Percentiles rank a stretch among this genome's conserved stretches.
Evolutionary conservation across 2,113 vertebrate genomes (phyloP).

Genomic region (Benitochromis conjunctus): DNA sequence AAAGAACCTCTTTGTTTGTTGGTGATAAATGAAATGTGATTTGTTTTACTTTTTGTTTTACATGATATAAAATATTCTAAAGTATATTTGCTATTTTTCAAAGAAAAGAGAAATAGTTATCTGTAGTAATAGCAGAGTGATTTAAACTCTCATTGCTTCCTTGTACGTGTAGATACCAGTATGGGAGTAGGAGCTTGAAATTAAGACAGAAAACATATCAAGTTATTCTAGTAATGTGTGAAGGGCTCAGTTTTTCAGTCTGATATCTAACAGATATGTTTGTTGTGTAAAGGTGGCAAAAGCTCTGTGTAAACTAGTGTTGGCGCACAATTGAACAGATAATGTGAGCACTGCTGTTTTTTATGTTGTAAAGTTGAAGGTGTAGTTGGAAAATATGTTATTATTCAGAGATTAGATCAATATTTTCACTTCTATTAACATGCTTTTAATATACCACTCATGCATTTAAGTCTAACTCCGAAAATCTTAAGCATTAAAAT

Average conservation of each 20-base stretch:
- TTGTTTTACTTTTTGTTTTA: not conserved
- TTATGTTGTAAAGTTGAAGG: not conserved
- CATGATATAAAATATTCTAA: not conserved
- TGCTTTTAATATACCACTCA: not conserved
- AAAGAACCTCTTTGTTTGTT: not conserved
- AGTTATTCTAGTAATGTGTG: not conserved
- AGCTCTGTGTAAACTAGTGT: not conserved
- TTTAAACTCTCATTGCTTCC: not conserved
- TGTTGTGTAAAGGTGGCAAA: not conserved
- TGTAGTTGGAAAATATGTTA: not conserved
- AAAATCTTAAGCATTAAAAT: not conserved
- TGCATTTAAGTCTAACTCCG: not conserved
- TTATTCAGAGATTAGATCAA: not conserved
- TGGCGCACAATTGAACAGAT: not conserved
- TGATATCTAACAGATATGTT: not conserved
- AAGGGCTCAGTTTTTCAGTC: not conserved
- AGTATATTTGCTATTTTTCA: not conserved
- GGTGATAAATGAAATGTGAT: no score
- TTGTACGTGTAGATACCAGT: not conserved
- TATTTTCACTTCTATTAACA: fast-evolving
- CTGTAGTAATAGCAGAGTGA: not conserved
- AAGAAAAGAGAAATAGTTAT: not conserved
- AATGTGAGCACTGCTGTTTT: not conserved
- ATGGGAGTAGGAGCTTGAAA: not conserved
- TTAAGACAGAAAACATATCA: no score